Conservation (phyloP, 2,113 vertebrate genomes). For the Eulemur rufifrons region DNA sequence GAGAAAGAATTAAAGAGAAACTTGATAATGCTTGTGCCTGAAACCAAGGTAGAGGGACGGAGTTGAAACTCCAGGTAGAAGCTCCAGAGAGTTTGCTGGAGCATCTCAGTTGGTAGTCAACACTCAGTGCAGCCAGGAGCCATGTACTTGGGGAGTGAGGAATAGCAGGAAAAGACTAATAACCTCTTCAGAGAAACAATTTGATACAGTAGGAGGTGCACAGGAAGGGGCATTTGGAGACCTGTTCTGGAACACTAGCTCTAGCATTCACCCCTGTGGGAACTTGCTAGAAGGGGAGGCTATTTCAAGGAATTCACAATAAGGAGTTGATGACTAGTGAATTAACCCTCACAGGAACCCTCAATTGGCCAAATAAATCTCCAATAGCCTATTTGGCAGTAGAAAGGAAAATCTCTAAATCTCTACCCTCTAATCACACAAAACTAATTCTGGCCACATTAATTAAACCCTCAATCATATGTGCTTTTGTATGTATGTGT, state of each 20-base stretch:
- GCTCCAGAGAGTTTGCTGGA: background rate
- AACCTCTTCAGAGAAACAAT: background rate
- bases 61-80: background rate
- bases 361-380: conserved; percentile 6
- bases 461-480: background rate
- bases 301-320: background rate
- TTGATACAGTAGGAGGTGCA: background rate
- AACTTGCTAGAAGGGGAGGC: background rate
- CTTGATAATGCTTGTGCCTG: background rate
- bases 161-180: background rate
- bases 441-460: background rate
- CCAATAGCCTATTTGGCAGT: background rate
- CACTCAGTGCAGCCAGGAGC: background rate
- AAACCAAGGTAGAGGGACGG: background rate
- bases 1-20: background rate
- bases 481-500: background rate
- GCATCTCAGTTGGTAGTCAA: background rate
- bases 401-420: background rate
- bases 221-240: background rate
- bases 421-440: background rate
- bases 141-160: background rate
- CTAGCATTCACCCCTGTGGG: background rate
- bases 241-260: background rate
- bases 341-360: background rate
- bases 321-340: background rate